Base-by-base conservation (phyloP, 2,888 invertebrate species). In the Lasioglossum oenotherae region DNA sequence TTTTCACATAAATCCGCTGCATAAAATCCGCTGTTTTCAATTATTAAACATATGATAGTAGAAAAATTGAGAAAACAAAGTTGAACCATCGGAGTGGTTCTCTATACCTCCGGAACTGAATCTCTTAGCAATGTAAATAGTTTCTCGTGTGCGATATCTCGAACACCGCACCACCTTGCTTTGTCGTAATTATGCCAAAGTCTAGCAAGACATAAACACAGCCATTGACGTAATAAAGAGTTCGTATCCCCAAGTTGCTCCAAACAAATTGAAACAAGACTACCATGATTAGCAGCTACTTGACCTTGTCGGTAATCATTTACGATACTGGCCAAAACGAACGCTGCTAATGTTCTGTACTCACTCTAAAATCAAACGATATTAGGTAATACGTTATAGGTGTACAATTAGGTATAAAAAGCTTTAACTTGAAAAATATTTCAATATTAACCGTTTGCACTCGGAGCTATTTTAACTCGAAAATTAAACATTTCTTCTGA, bases 101-200 rank as follows among this genome's bases (percentile, higher is more conserved):
- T 60, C 69, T 69, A 87, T 89, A 98, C 99, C 96, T 99, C 99
- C 1, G 99, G 98, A 72, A 97, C 97, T 3, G 97, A 96, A 95
- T 99, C 99, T 85, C 96, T 96, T 78, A 99, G 96, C 88, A 99
- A 96, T 74, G 96, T 96, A 93, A 97, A 98, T 19, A 99, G 96
- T 95, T 99, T 99, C 95, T 99, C 99, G 95, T 99, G 99, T n/a
- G 99, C 99, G 91, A 98, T 97, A 95, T 99, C 99, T 19, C 99
- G 96, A 38, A 98, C 99, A 31, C 99, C 99, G 82, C 98, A 98
- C 99, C 99, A 99, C 89, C 98, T 96, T 10, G 98, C 98, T 93
- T 97, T 97, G 92, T 98, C 98, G 94, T 97, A 98, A 93, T 98
- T 97, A 92, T 98, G 97, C 99, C 99, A 99, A 89, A 98, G 96